Conservation (phyloP, 2,797 vertebrate genomes). For the Masticophis lateralis region DNA sequence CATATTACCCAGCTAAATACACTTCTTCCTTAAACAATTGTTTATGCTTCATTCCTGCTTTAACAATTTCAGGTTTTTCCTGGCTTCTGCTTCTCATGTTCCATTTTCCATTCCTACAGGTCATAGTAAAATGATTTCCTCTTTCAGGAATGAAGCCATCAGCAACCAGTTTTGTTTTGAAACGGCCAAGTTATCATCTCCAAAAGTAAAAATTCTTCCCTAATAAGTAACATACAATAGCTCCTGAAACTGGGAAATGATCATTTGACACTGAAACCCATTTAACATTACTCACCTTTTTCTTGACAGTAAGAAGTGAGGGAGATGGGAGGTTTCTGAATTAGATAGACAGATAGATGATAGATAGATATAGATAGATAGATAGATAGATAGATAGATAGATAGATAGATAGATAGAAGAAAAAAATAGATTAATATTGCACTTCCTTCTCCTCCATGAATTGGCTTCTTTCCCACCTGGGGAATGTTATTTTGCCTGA, state of each 20-base stretch:
- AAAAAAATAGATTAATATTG: not conserved
- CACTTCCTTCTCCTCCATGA: not conserved
- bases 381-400: too few relatives aligned
- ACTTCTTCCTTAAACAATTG: not conserved
- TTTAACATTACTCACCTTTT: not conserved
- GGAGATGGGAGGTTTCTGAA: too few relatives aligned
- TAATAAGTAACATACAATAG: not conserved
- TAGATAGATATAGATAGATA: too few relatives aligned
- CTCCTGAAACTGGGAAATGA: not conserved
- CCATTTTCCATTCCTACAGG: not conserved
- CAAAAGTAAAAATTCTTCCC: not conserved
- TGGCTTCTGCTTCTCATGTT: not conserved
- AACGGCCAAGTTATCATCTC: not conserved
- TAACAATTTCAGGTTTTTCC: not conserved
- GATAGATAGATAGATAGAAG: not conserved
- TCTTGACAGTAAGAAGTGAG: not conserved
- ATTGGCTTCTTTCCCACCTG: not conserved
- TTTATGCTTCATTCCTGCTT: not conserved
- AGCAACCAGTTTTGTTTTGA: not conserved
- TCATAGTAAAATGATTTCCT: not conserved
- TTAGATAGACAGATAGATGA: too few relatives aligned
- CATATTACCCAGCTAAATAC: not conserved
- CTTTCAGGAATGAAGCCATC: not conserved
- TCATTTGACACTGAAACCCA: not conserved
- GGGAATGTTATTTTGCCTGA: not conserved